These are phyloP conservation scores for Tamias sibiricus DNA, from an alignment of 2,113 vertebrate species.

Conservation along the genomic window DNA sequence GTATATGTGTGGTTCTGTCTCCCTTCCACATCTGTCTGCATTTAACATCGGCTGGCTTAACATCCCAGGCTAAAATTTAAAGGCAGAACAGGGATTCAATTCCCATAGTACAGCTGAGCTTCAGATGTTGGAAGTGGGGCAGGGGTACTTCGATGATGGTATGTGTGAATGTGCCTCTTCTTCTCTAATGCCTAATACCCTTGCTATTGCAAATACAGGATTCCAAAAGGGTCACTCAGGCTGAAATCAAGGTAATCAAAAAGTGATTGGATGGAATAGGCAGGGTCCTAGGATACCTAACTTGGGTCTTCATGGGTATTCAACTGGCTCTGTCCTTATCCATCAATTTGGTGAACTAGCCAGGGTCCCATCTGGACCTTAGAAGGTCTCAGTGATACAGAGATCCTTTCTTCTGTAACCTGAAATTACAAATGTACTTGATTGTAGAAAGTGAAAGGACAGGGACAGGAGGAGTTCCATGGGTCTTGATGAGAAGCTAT, in stretches of 20 bases:
- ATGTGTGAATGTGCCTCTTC: rapidly evolving
- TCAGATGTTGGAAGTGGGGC: not conserved
- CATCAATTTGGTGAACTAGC: not conserved
- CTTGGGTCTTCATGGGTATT: not conserved
- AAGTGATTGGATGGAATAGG: not conserved
- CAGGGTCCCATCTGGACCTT: not conserved
- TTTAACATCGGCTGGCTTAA: not conserved
- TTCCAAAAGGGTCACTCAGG: not conserved
- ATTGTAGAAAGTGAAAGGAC: not conserved
- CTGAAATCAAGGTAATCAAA: not conserved
- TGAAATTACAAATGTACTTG: not conserved
- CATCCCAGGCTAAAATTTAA: not conserved
- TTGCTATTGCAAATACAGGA: not conserved
- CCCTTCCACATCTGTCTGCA: not conserved
- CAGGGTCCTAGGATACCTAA: not conserved
- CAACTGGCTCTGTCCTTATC: not conserved
- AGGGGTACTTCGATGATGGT: too few species aligned
- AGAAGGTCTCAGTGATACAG: not conserved
- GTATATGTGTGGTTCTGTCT: not conserved
- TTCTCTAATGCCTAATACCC: not conserved
- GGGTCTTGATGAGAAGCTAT: not conserved
- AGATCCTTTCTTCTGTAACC: not conserved
- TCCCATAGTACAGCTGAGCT: not conserved
- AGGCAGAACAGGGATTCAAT: not conserved
- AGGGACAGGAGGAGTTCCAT: not conserved